These are phyloP conservation scores for Bombus polaris DNA, from an alignment of 1,140 invertebrate species.

Conservation along the genomic window DNA sequence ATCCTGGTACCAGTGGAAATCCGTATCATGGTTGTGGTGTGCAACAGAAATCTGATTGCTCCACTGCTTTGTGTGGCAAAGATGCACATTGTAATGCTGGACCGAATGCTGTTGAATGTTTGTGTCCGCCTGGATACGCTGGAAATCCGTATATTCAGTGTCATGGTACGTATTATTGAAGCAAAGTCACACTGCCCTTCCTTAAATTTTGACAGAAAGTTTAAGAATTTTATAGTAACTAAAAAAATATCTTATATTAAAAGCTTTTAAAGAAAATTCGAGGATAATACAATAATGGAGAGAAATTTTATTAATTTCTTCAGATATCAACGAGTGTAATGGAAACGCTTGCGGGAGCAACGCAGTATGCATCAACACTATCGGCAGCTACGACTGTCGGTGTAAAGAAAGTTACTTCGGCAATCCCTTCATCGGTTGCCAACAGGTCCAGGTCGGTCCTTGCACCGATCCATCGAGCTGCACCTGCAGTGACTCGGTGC, in stretches of 20 bases:
- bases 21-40: conserved; percentile 91
- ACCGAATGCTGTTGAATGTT: conserved; percentile 89
- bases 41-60: conserved; percentile 88
- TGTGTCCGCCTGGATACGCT: conserved; percentile 90
- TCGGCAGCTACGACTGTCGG: conserved; percentile 93
- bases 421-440: conserved; percentile 92
- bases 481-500: conserved; percentile 86
- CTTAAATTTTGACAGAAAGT: not conserved
- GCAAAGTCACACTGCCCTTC: not conserved
- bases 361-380: conserved; percentile 94
- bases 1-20: conserved; percentile 92
- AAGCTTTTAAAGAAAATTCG: not conserved
- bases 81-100: conserved; percentile 91
- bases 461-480: conserved; percentile 88
- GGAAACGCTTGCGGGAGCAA: conserved; percentile 91
- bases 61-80: conserved; percentile 88
- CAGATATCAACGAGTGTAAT: conserved; percentile 92
- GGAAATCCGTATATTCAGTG: conserved; percentile 95
- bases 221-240: not conserved
- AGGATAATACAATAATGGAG: not conserved
- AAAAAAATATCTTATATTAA: not conserved
- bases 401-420: conserved; percentile 92
- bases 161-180: conserved; percentile 81
- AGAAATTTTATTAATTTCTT: not conserved
- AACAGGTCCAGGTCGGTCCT: conserved; percentile 85